phyloP scores from a whole-genome alignment of 2,113 vertebrate species.

The Lynx canadensis region DNA sequence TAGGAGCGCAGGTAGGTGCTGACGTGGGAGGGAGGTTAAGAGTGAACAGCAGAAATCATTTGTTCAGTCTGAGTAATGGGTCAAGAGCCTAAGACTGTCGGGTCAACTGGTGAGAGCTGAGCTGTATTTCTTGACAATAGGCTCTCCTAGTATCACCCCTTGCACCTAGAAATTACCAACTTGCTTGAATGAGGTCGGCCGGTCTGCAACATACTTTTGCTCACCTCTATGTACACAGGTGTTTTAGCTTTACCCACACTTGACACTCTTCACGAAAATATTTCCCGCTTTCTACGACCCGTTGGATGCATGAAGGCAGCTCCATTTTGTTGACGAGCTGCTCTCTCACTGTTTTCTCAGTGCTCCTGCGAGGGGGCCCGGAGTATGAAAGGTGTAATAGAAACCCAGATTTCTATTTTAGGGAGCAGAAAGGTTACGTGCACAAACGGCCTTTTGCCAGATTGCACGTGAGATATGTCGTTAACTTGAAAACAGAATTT shows the following conservation, averaged over 20 bases:
- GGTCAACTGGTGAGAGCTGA: neutral
- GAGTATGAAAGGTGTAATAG: constrained; percentile 55
- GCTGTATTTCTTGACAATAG: neutral
- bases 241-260: neutral
- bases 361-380: neutral
- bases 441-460: constrained; percentile 77
- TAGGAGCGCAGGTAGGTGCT: neutral
- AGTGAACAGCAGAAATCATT: neutral
- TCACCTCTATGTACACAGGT: neutral
- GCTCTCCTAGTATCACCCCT: neutral
- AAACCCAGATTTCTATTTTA: constrained; percentile 71
- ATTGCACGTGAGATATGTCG: constrained; percentile 83
- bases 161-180: neutral
- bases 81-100: neutral
- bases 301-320: neutral
- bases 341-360: neutral
- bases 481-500: constrained; percentile 86
- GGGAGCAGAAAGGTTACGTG: constrained; percentile 60
- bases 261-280: neutral
- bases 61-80: neutral
- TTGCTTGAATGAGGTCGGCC: neutral
- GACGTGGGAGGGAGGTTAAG: neutral
- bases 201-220: neutral
- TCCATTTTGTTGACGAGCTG: neutral
- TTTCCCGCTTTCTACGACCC: neutral